These are phyloP conservation scores for Calliopsis andreniformis DNA, from an alignment of 1,140 invertebrate genomes.

Conservation along the genomic window DNA sequence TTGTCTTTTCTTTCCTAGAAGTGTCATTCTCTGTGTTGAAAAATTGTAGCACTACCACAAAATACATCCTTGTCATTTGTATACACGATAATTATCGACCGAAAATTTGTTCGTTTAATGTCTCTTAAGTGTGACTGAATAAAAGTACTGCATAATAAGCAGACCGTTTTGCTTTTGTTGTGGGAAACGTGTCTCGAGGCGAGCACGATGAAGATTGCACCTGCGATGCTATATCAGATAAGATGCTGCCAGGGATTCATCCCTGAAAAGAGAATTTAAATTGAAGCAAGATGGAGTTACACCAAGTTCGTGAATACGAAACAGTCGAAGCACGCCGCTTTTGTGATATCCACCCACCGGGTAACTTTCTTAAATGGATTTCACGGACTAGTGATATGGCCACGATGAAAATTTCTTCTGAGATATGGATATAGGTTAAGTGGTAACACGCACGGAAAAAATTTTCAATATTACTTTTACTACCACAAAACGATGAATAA, in stretches of 20 bases:
- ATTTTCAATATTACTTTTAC: not conserved
- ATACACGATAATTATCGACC: too few relatives aligned
- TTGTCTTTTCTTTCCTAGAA: too few relatives aligned
- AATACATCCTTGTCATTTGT: too few relatives aligned
- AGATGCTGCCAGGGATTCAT: conserved; percentile 39
- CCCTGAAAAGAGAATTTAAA: conserved; percentile 57
- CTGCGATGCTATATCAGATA: conserved; percentile 34
- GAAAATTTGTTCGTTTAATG: not conserved
- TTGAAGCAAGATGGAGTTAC: conserved; percentile 43
- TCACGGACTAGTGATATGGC: conserved; percentile 1
- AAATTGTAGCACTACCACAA: too few relatives aligned
- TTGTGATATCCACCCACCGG: conserved; percentile 34
- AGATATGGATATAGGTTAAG: conserved; percentile 20
- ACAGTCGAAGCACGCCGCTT: conserved; percentile 35
- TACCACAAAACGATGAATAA: not conserved
- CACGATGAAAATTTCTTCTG: conserved; percentile 25
- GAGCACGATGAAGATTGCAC: conserved; percentile 28
- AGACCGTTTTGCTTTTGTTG: conserved; percentile 27
- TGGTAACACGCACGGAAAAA: not conserved
- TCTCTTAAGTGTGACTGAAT: not conserved
- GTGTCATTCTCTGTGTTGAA: too few relatives aligned
- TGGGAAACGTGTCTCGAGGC: conserved; percentile 11
- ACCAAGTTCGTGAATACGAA: conserved; percentile 44
- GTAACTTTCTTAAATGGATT: conserved; percentile 37
- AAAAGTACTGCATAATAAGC: conserved; percentile 10